These are phyloP conservation scores for Nymphalis io DNA, from an alignment of 1,140 invertebrate genomes.

Conservation along the genomic window DNA sequence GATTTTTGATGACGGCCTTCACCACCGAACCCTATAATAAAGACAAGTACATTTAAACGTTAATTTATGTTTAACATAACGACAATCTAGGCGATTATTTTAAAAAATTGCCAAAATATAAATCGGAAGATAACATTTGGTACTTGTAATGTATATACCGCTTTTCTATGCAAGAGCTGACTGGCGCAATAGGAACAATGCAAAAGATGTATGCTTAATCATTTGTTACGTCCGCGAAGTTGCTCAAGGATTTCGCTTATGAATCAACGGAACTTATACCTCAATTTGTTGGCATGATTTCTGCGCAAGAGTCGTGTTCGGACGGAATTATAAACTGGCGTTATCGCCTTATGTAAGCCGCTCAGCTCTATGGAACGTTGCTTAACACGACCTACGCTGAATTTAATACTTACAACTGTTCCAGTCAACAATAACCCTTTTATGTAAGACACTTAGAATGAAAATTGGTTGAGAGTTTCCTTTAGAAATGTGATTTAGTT, in stretches of 20 bases:
- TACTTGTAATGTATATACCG: background rate
- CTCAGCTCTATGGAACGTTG: slow-evolving; percentile 25
- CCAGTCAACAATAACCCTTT: slow-evolving; percentile 20
- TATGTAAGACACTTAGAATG: slow-evolving; percentile 7
- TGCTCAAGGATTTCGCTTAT: slow-evolving; percentile 43
- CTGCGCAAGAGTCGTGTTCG: slow-evolving; percentile 25
- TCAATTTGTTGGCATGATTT: slow-evolving; percentile 39
- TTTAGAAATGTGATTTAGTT: slow-evolving; percentile 13
- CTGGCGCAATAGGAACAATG: slow-evolving; percentile 29
- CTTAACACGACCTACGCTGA: slow-evolving; percentile 26
- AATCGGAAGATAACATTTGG: background rate
- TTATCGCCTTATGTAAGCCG: slow-evolving; percentile 35
- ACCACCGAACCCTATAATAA: no score
- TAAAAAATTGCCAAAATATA: slow-evolving; percentile 1
- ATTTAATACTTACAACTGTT: slow-evolving; percentile 22
- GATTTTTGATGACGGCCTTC: no score
- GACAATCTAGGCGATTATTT: background rate
- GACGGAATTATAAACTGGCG: slow-evolving; percentile 39
- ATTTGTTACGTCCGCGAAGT: slow-evolving; percentile 27
- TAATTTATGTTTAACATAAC: background rate
- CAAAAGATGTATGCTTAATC: slow-evolving; percentile 23
- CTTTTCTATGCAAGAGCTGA: slow-evolving; percentile 5
- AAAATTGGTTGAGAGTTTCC: slow-evolving; percentile 5
- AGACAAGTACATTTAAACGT: no score
- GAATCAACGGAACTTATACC: slow-evolving; percentile 40